Conservation (phyloP, 2,888 invertebrate species). For the Ptycholaimellus sp. region DNA sequence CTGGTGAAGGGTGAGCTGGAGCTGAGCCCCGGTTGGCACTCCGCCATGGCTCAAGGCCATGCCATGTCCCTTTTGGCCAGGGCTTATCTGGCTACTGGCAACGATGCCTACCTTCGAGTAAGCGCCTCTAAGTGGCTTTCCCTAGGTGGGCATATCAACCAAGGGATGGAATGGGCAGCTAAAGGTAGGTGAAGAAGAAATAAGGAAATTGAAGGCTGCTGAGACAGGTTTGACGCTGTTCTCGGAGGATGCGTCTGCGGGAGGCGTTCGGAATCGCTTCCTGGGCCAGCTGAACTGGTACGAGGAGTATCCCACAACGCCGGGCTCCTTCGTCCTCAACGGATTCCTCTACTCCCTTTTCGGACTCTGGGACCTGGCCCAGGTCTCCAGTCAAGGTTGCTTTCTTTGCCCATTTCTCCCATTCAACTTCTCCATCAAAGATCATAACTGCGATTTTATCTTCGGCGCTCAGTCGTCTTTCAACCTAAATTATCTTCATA, state of each 20-base stretch:
- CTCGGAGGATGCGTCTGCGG: slow-evolving; percentile 38
- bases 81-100: slow-evolving; percentile 54
- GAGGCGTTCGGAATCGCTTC: slow-evolving; percentile 50
- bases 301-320: slow-evolving; percentile 90
- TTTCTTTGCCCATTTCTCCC: no score
- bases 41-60: slow-evolving; percentile 96
- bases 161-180: not conserved
- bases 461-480: no score
- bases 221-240: not conserved
- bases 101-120: slow-evolving; percentile 43
- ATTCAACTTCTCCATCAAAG: no score
- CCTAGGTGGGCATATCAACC: not conserved
- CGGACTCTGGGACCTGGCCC: slow-evolving; percentile 69
- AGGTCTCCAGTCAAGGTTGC: no score
- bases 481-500: no score
- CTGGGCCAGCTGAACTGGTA: slow-evolving; percentile 53
- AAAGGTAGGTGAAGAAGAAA: not conserved
- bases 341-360: slow-evolving; percentile 91
- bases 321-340: slow-evolving; percentile 78
- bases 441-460: no score
- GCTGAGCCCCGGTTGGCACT: slow-evolving; percentile 70
- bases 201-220: no score
- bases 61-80: slow-evolving; percentile 66
- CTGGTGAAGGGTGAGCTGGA: slow-evolving; percentile 47
- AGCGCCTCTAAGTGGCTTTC: slow-evolving; percentile 30